Conservation (phyloP, 1,140 invertebrate species). For the Diprion similis region DNA sequence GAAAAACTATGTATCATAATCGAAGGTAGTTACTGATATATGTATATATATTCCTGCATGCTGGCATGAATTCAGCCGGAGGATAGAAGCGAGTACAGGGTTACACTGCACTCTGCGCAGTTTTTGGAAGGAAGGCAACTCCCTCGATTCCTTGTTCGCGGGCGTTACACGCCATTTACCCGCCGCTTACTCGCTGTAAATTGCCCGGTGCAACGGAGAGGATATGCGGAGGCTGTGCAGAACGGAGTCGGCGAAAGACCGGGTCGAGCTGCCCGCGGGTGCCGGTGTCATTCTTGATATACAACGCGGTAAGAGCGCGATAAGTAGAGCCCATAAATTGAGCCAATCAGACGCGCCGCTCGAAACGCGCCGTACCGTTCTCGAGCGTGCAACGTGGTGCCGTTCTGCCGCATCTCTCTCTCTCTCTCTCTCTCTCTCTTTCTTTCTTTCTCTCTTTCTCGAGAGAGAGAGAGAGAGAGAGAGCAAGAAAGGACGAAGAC, state of each 20-base stretch:
- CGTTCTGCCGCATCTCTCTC: neutral
- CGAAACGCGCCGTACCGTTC: slow-evolving; percentile 30
- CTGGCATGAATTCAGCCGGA: no score
- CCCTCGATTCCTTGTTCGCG: slow-evolving; percentile 6
- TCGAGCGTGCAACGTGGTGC: neutral
- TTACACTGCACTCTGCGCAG: neutral
- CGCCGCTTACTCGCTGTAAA: slow-evolving; percentile 4
- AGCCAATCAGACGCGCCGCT: slow-evolving; percentile 57
- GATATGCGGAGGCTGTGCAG: neutral
- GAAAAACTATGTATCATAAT: no score
- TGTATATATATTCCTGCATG: no score
- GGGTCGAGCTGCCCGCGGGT: slow-evolving; percentile 52
- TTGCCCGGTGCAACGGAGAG: neutral
- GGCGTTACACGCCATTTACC: slow-evolving; percentile 6
- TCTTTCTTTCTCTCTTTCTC: slow-evolving; percentile 23
- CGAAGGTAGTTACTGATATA: no score
- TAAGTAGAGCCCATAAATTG: slow-evolving; percentile 62
- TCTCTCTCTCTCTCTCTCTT: no score
- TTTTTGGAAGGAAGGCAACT: neutral
- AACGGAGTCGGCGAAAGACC: slow-evolving; percentile 12
- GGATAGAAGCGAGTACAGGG: no score
- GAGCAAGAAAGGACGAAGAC: slow-evolving; percentile 21
- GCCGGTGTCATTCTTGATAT: slow-evolving; percentile 63
- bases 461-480: slow-evolving; percentile 16
- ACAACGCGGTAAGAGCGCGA: slow-evolving; percentile 61